phyloP scores from a whole-genome alignment of 2,113 vertebrate species.

The Festucalex cinctus region DNA sequence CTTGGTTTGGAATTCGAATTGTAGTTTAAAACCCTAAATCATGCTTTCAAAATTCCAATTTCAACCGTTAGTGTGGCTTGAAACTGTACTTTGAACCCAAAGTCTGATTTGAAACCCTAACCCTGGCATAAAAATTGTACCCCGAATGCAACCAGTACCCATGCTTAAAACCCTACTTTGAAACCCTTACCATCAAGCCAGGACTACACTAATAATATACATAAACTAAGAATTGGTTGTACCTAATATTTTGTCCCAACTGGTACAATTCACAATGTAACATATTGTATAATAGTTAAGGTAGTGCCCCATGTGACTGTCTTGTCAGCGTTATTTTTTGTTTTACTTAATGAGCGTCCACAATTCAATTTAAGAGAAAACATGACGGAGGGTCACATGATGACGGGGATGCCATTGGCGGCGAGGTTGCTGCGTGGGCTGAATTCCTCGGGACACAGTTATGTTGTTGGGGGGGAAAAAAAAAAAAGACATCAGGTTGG shows the following conservation, averaged over 20 bases:
- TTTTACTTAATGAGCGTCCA: not conserved
- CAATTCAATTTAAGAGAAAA: not conserved
- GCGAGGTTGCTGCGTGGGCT: not conserved
- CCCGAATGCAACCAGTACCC: too few relatives aligned
- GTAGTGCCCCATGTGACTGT: not conserved
- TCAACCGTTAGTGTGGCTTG: not conserved
- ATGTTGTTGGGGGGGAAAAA: not conserved
- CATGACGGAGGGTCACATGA: not conserved
- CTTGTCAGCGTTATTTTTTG: not conserved
- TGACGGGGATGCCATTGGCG: not conserved
- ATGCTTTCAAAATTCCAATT: too few relatives aligned
- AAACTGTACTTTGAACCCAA: not conserved
- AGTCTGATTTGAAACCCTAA: not conserved
- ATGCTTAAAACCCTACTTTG: too few relatives aligned
- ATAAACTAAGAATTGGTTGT: not conserved
- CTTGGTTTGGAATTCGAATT: too few relatives aligned
- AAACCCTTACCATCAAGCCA: not conserved
- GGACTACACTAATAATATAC: too few relatives aligned
- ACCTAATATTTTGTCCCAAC: not conserved
- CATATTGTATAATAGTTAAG: not conserved
- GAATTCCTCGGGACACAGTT: not conserved
- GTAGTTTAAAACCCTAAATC: too few relatives aligned
- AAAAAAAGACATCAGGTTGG: not conserved
- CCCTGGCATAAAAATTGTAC: not conserved
- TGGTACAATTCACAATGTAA: conserved; percentile 1